These are phyloP conservation scores for Leiothrix lutea DNA, from an alignment of 2,113 vertebrate species.

Conservation along the genomic window DNA sequence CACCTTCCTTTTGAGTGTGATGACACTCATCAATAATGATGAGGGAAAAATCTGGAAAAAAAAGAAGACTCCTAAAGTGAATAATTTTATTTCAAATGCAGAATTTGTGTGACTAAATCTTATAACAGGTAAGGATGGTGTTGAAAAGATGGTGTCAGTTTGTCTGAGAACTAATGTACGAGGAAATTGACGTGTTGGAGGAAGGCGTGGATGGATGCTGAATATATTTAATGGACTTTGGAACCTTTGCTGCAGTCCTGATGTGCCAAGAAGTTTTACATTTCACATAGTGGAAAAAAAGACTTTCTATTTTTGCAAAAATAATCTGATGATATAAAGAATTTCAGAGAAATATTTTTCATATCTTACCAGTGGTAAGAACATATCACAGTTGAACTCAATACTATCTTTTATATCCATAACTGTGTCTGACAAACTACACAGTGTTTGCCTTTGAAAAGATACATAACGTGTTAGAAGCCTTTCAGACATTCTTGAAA, in stretches of 20 bases:
- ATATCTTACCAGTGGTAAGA: not conserved
- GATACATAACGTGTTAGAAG: not conserved
- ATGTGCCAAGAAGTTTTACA: not conserved
- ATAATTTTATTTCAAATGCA: not conserved
- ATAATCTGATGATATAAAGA: not conserved
- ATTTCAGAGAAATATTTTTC: not conserved
- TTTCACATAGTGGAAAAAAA: not conserved
- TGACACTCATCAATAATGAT: slow-evolving; percentile 97
- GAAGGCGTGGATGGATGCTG: not conserved
- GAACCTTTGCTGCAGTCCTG: not conserved
- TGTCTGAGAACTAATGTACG: not conserved
- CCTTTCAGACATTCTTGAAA: not conserved
- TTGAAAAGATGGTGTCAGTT: not conserved
- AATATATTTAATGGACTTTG: not conserved
- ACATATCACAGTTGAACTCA: not conserved
- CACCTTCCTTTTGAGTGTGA: slow-evolving; percentile 91
- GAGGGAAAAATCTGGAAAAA: slow-evolving; percentile 84
- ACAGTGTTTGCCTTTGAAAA: not conserved
- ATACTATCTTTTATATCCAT: not conserved
- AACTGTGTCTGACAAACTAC: not conserved
- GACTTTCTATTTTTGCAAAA: not conserved
- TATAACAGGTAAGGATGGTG: not conserved
- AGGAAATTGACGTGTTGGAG: not conserved
- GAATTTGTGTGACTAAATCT: not conserved
- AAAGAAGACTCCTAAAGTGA: not conserved